phyloP scores from a whole-genome alignment of 2,797 vertebrate genomes.

The Pseudochromis fuscus region DNA sequence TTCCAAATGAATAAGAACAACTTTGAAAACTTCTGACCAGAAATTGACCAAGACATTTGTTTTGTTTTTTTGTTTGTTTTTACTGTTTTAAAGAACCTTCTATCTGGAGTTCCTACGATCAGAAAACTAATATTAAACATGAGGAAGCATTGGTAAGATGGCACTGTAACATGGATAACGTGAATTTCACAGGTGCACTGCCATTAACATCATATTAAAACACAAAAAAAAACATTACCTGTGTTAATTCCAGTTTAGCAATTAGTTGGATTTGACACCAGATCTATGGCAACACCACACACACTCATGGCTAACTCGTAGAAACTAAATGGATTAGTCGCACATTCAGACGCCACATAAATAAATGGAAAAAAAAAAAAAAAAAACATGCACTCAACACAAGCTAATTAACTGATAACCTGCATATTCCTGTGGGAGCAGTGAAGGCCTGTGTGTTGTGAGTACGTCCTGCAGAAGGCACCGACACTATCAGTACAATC shows the following conservation, averaged over 20 bases:
- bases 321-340: constrained; percentile 34
- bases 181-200: not conserved
- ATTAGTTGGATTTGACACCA: constrained; percentile 55
- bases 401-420: constrained; percentile 23
- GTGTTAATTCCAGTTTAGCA: constrained; percentile 56
- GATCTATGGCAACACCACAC: constrained; percentile 62
- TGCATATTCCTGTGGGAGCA: constrained; percentile 12
- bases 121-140: constrained; percentile 23
- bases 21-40: not conserved
- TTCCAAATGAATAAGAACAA: constrained; percentile 18
- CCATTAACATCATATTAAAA: constrained; percentile 12
- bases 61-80: not conserved
- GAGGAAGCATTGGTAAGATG: constrained; percentile 44
- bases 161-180: constrained; percentile 46
- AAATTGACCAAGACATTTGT: not conserved
- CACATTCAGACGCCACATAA: constrained; percentile 33
- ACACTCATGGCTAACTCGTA: constrained; percentile 24
- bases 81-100: not conserved
- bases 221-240: constrained; percentile 23
- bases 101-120: not conserved
- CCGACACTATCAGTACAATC: constrained; percentile 54
- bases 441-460: constrained; percentile 48
- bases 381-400: constrained; percentile 18
- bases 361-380: constrained; percentile 23
- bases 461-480: constrained; percentile 63